These are phyloP conservation scores for Pachyramphus minor DNA, from an alignment of 2,113 vertebrate genomes.

Conservation along the genomic window DNA sequence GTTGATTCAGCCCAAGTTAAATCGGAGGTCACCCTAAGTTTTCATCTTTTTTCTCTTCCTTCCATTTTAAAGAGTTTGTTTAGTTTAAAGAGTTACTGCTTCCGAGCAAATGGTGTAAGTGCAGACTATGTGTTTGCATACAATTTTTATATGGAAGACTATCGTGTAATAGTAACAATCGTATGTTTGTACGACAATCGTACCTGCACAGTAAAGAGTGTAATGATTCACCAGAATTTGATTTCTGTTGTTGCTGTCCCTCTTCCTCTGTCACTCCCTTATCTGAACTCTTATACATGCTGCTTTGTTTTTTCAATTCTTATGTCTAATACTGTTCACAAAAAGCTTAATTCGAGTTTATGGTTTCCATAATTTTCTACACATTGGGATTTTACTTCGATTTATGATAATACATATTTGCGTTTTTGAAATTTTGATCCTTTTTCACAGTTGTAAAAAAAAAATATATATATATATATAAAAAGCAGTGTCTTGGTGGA, in stretches of 20 bases:
- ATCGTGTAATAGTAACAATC: neutral
- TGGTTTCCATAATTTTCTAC: neutral
- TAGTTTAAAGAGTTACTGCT: neutral
- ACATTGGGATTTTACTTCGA: neutral
- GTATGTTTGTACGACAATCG: too few species aligned
- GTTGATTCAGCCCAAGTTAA: neutral
- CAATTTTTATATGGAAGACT: neutral
- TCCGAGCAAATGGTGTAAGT: neutral
- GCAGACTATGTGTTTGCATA: neutral
- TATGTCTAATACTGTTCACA: neutral
- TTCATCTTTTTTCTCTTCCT: neutral
- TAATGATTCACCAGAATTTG: neutral
- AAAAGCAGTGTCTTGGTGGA: neutral
- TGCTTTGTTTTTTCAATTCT: neutral
- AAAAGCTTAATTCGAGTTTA: neutral
- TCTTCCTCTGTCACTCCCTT: rapidly evolving
- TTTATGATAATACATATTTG: neutral
- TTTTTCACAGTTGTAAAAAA: neutral
- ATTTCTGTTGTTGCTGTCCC: neutral
- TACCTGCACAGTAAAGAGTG: too few species aligned
- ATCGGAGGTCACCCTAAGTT: neutral
- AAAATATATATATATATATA: neutral
- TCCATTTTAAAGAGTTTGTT: neutral
- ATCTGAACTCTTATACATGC: neutral
- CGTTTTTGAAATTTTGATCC: neutral